Evolutionary conservation across 2,113 vertebrate species (phyloP).

Genomic region (Castor canadensis): DNA sequence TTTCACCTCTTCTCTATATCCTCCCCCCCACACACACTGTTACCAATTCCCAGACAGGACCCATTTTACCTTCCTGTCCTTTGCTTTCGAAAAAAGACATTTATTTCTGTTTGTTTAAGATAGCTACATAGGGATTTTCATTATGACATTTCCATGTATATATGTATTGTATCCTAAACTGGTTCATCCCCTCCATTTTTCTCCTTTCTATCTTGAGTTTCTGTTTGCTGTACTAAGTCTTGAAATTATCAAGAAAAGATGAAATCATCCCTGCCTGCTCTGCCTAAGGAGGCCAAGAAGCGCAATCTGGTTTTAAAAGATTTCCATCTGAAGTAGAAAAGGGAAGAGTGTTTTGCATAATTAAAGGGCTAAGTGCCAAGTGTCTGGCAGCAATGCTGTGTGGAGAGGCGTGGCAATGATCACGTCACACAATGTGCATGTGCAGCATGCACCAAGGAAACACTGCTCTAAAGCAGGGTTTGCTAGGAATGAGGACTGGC

Average conservation of each 20-base stretch:
- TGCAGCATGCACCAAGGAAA: background rate
- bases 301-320: conserved; percentile 16
- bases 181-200: no score
- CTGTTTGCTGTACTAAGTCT: background rate
- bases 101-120: no score
- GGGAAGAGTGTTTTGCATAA: background rate
- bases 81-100: no score
- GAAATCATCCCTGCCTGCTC: background rate
- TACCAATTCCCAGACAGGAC: no score
- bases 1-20: no score
- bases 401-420: background rate
- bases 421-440: background rate
- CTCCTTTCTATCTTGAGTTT: background rate
- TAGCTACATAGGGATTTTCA: no score
- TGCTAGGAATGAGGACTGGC: no score
- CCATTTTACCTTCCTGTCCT: no score
- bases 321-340: background rate
- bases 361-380: background rate
- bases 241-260: background rate
- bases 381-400: background rate
- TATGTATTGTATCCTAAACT: no score
- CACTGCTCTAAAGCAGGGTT: background rate
- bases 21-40: no score
- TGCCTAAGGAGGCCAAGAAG: background rate
- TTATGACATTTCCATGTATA: no score